A percentile compares a stretch with the other conserved stretches of the same genome.
Evolutionary conservation across 2,113 vertebrate species (phyloP).

Genomic region (Hiodon tergisus): DNA sequence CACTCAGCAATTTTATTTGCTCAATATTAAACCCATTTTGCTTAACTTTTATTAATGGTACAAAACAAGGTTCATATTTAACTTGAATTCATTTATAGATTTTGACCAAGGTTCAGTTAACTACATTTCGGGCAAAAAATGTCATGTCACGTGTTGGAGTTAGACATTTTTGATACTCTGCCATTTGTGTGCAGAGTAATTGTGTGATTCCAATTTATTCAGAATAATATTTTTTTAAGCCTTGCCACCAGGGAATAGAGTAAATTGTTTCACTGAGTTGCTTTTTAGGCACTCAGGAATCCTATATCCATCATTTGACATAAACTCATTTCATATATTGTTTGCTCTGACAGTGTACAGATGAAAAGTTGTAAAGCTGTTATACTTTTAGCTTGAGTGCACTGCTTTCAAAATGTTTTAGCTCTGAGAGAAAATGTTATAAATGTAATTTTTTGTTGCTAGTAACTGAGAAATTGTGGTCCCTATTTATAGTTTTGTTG

Average conservation of each 20-base stretch:
- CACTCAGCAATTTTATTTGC: slow-evolving; percentile 15
- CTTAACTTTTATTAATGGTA: too few species aligned
- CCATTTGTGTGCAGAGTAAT: slow-evolving; percentile 6
- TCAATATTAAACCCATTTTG: too few species aligned
- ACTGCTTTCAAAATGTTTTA: not conserved
- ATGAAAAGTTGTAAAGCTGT: slow-evolving; percentile 26
- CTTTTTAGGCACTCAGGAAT: slow-evolving; percentile 14
- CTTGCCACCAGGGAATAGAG: not conserved
- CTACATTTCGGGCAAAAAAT: slow-evolving; percentile 13
- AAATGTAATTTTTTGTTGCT: not conserved
- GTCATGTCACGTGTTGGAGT: not conserved
- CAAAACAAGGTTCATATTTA: too few species aligned
- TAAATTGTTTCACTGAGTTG: slow-evolving; percentile 15
- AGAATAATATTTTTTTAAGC: slow-evolving; percentile 20
- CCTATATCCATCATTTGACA: not conserved
- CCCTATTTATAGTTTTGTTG: not conserved
- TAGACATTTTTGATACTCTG: not conserved
- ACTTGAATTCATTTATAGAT: too few species aligned
- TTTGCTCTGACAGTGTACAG: slow-evolving; percentile 33
- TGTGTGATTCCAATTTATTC: slow-evolving; percentile 15
- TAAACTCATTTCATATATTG: slow-evolving; percentile 31
- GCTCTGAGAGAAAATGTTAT: not conserved
- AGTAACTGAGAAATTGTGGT: not conserved
- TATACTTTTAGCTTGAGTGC: not conserved
- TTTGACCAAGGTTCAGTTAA: slow-evolving; percentile 5